These are phyloP conservation scores for Acropora tenuis DNA, from an alignment of 64 coral and sea anemone species.

Conservation along the genomic window DNA sequence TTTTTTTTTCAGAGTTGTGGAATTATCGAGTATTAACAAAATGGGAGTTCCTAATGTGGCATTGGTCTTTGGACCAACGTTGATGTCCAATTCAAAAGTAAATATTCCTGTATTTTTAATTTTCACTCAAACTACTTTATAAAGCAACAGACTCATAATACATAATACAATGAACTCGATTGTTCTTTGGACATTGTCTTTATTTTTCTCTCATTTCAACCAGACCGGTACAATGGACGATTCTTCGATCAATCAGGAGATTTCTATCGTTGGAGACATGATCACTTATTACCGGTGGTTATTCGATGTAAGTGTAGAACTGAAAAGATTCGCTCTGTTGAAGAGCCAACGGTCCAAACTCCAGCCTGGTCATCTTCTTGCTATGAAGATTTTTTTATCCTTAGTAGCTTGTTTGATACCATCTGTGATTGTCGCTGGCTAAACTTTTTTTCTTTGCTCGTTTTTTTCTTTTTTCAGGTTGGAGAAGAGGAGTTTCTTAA, in stretches of 20 bases:
- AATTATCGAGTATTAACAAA: conserved; percentile 45
- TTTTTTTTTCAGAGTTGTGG: conserved; percentile 59
- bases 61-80: conserved; percentile 85
- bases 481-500: conserved; percentile 44
- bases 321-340: no score
- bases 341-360: no score
- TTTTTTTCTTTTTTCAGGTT: conserved; percentile 17
- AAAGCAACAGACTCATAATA: no score
- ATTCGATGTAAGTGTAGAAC: conserved; percentile 74
- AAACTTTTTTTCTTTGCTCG: background rate
- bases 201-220: background rate
- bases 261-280: conserved; percentile 81
- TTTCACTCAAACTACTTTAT: no score
- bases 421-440: background rate
- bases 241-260: conserved; percentile 80
- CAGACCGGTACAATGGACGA: conserved; percentile 92
- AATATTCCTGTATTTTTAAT: background rate
- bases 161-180: no score
- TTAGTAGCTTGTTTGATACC: no score
- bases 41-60: conserved; percentile 85
- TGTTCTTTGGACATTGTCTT: background rate
- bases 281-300: conserved; percentile 86
- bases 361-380: no score
- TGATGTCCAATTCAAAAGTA: conserved; percentile 92
- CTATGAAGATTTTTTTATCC: no score